phyloP scores from a whole-genome alignment of 2,113 vertebrate species.

The Anolis carolinensis region DNA sequence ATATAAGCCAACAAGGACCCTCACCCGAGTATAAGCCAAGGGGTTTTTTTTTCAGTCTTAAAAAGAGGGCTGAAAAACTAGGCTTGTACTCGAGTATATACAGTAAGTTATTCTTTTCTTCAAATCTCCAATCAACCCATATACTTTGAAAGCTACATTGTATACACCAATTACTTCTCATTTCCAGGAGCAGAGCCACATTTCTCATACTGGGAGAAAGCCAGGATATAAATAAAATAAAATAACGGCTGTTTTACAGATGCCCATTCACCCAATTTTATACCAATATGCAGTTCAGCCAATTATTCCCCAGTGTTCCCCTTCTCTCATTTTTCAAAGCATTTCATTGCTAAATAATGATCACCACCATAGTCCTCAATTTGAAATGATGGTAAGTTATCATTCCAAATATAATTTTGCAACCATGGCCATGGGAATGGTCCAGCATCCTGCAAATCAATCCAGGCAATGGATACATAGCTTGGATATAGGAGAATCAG shows the following conservation, averaged over 20 bases:
- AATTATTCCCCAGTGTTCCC: not conserved
- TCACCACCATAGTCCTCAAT: not conserved
- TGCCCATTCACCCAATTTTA: not conserved
- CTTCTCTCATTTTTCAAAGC: conserved; percentile 6
- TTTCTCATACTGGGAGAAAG: too few species aligned
- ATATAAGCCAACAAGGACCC: too few species aligned
- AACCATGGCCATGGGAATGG: not conserved
- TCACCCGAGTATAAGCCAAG: too few species aligned
- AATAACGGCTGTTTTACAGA: not conserved
- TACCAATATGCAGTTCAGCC: rapidly evolving
- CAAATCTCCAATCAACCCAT: not conserved
- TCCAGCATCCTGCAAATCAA: not conserved
- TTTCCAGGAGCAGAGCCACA: not conserved
- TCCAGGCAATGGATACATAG: not conserved
- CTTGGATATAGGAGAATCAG: not conserved
- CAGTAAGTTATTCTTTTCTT: not conserved
- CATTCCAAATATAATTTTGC: not conserved
- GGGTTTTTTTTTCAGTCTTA: too few species aligned
- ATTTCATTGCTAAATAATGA: conserved; percentile 33
- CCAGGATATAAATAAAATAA: too few species aligned
- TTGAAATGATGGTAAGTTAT: not conserved
- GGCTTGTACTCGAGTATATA: too few species aligned
- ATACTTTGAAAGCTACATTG: not conserved
- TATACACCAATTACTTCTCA: not conserved
- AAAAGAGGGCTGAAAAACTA: too few species aligned